Conservation (phyloP, 2,113 vertebrate species). For the Siphamia tubifer region DNA sequence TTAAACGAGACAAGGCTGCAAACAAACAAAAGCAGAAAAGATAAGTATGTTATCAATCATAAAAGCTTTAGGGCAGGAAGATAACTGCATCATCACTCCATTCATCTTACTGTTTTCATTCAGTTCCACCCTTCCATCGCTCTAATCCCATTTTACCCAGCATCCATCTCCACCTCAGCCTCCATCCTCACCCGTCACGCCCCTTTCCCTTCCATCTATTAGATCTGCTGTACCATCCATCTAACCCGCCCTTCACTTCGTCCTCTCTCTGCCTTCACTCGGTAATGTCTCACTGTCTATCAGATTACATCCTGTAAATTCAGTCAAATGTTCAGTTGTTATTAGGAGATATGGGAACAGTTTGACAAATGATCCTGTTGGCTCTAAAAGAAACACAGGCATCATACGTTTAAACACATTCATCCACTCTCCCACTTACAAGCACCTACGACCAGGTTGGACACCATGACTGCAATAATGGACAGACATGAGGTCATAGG, state of each 20-base stretch:
- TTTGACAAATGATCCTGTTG: neutral
- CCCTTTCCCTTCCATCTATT: neutral
- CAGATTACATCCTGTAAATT: neutral
- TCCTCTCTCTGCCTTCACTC: neutral
- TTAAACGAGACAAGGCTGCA: neutral
- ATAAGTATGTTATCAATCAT: slow-evolving; percentile 19
- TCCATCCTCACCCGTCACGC: neutral
- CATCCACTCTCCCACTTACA: too few species aligned
- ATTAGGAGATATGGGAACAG: neutral
- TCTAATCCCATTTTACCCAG: slow-evolving; percentile 13
- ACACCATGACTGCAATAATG: too few species aligned
- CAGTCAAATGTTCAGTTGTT: neutral
- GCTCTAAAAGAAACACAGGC: too few species aligned
- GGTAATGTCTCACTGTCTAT: neutral
- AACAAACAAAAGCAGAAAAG: neutral
- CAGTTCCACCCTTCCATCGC: neutral
- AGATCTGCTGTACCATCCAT: neutral
- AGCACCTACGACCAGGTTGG: too few species aligned
- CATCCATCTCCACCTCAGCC: slow-evolving; percentile 3
- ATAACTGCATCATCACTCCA: slow-evolving; percentile 26
- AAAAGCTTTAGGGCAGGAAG: slow-evolving; percentile 5
- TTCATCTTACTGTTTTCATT: neutral
- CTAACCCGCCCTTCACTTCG: neutral
- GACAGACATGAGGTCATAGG: too few species aligned
- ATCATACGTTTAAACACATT: too few species aligned